Base-by-base conservation (phyloP, 2,797 vertebrate genomes). In the Nyctibius grandis region DNA sequence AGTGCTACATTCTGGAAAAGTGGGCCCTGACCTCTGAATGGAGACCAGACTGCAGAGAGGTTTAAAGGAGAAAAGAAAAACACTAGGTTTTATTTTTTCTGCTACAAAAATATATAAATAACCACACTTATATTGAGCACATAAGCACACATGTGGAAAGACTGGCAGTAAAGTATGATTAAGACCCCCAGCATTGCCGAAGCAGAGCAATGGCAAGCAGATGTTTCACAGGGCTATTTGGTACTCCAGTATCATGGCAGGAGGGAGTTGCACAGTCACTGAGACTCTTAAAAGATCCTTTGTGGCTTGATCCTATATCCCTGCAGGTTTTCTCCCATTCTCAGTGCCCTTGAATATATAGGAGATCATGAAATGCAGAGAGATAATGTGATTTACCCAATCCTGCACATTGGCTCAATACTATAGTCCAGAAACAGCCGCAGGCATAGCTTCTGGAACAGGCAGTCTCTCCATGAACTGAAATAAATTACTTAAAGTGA, bases 181-280 rank as follows among this genome's bases (percentile, higher is more conserved):
- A 94, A 85, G 89, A 92, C 65, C 50, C 38, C 95, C 75, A 69
- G 69, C 51, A 42, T 44, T 69, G 79, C 75, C 70, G 78, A 85
- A 85, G 56, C 79, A 81, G 47, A 80, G 51, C 79, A 65, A 74
- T 74, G 86, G 74, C 54, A 84, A 92, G 83, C 92, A 92, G 94
- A 81, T 94, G 79, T 94, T 92, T 79, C 2, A 2, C 26, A 50
- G 59, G 45, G 74, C 33, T 40, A 29, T 73, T 73, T 60, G 40
- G 44, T 77, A 77, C 36, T 33, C 29, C 60, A 59, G 1, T 48
- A 40, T 40, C 60, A 29, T 14, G 25, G 70, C 40, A 84, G 31
- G 14, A 47, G 54, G 29, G 75, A 74, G 31, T 20, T 73, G 45
- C 48, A 54, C 0, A 2, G 47, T 72, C 11, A 4, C 34, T 36